Evolutionary conservation across 2,797 vertebrate species (phyloP), one percentile per base, ranked within the genome.

Genomic region (Poecile montanus): DNA sequence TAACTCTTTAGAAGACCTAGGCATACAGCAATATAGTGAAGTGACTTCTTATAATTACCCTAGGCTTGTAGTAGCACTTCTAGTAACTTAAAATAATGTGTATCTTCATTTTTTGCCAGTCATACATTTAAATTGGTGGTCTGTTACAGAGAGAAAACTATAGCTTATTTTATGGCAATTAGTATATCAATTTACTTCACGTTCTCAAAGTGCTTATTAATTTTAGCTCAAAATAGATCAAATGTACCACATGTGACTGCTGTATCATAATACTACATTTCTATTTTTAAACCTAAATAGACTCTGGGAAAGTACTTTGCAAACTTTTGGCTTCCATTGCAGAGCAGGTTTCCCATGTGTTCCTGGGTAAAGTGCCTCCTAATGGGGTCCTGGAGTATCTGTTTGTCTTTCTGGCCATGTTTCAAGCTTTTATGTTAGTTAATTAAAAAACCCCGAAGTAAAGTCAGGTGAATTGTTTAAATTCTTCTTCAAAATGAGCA

Each of bases 201-300:
- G 6, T 95, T 97, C 92, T 96, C 78, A 30, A 92, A 67, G 89
- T 91, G 85, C 89, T 96, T 95, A 95, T 93, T 97, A 95, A 95
- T 95, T 96, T 97, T 95, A 96, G 95, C 94, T 94, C 94, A 85
- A 91, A 93, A 94, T 94, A 95, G 93, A 94, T 91, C 94, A 89
- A 94, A 95, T 94, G 91, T 91, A 92, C 91, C 60, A 86, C 91
- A 96, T 97, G 96, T 97, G 93, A 96, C 96, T 96, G 88, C 89
- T 89, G 91, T 95, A 95, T 96, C 93, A 72, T 96, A 96, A 94
- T 96, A 95, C 92, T 96, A 84, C 85, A 51, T 74, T 89, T 85
- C 95, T 96, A 96, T 97, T 96, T 96, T 95, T 96, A 97, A 94
- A 96, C 75, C 89, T 91, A 96, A 95, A 92, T 93, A 92, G 88